These are phyloP conservation scores for Tetramorium parvispinum DNA, from an alignment of 1,140 invertebrate genomes.

Conservation along the genomic window DNA sequence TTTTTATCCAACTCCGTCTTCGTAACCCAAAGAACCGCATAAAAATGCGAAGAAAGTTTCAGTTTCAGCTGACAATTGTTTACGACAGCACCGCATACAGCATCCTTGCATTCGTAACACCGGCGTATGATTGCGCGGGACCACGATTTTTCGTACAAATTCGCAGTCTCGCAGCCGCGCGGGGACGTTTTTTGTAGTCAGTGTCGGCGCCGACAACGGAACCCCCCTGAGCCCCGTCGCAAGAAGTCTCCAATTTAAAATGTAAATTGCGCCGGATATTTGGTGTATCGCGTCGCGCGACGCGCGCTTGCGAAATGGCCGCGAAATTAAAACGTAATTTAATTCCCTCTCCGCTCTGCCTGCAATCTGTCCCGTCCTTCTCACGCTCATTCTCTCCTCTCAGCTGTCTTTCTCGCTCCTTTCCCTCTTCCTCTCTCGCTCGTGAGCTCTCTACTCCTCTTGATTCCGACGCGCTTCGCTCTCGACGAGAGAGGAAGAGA, in stretches of 20 bases:
- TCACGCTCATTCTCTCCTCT: neutral
- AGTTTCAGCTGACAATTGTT: neutral
- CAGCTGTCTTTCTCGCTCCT: conserved; percentile 28
- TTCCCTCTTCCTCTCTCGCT: conserved; percentile 54
- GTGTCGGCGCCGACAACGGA: conserved; percentile 41
- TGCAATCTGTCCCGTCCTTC: neutral
- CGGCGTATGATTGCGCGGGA: neutral
- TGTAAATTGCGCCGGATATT: conserved; percentile 82
- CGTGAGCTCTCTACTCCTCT: conserved; percentile 15
- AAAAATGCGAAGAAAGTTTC: neutral
- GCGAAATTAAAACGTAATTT: conserved; percentile 85
- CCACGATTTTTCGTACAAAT: conserved; percentile 34
- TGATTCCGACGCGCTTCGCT: neutral
- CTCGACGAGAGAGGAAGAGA: conserved; percentile 7
- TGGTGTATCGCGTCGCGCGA: conserved; percentile 76
- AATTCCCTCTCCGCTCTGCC: conserved; percentile 72
- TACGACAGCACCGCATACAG: neutral
- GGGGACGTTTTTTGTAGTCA: conserved; percentile 31
- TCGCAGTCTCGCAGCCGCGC: neutral
- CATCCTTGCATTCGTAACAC: neutral
- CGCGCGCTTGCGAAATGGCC: conserved; percentile 79
- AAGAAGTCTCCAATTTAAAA: conserved; percentile 84
- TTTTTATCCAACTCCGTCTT: neutral
- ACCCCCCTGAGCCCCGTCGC: conserved; percentile 60
- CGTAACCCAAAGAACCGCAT: neutral